Base-by-base conservation (phyloP, 2,888 invertebrate species). In the Drymonia ruficornis region DNA sequence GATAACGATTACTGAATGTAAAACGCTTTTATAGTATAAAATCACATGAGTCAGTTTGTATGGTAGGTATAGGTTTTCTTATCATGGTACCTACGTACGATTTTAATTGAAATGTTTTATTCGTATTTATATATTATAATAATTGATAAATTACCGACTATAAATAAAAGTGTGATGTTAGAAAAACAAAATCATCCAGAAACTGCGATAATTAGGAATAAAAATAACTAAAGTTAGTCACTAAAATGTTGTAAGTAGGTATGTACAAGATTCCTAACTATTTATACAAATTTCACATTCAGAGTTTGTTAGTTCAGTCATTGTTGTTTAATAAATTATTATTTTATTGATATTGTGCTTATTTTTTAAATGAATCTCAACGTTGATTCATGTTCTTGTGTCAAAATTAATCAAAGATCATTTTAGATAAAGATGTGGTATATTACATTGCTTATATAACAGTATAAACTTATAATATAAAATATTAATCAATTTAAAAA, bases 251-350 rank as follows among this genome's bases (percentile, higher is more conserved):
- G 23, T 23, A 49, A 53, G 23, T 23, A 49, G 52, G 47, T 53
- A 51, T 43, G 57, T 78, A 74, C 56, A 80, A 81, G 72, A 78
- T 80, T 78, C 76, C 78, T 82, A 81, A 71, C 53, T 73, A 76
- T 75, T 75, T 74, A 76, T 72, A 63, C 59, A 70, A 70, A 63
- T 61, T 55, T 74, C 57, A 71, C 56, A 59, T 74, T n/a, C 59
- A 74, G 61, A 59, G 62, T 74, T 72, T 74, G 61, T 74, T 73
- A 80, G 69, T 70, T 70, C 70, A 79, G 75, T 79, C 67, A 72
- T 80, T 78, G 81, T 83, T 81, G 74, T 80, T 73, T 64, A 82
- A 76, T 81, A 82, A 82, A 82, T 76, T 78, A 79, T 80, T 77
- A 75, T 76, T 74, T 63, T 72, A 75, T 53, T 72, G 57, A 64